Evolutionary conservation across 2,113 vertebrate genomes (phyloP).

Genomic region (Jacana jacana): DNA sequence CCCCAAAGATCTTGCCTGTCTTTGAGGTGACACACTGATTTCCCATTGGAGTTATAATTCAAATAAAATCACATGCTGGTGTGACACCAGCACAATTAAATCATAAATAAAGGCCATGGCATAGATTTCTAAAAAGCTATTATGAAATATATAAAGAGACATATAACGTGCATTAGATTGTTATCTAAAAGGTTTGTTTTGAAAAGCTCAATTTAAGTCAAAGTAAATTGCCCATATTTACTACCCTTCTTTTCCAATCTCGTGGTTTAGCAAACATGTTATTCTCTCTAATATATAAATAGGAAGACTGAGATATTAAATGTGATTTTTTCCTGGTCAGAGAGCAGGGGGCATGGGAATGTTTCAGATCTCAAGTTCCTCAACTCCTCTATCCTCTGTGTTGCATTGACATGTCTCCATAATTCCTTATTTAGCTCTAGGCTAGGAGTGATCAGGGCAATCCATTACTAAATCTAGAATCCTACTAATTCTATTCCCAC

Average conservation of each 20-base stretch:
- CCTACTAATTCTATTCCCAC: neutral
- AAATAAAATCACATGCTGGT: neutral
- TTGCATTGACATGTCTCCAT: neutral
- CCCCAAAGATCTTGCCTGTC: neutral
- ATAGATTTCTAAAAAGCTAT: slow-evolving; percentile 10
- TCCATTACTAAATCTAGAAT: neutral
- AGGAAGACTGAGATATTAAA: neutral
- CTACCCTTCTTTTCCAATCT: neutral
- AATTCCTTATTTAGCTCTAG: neutral
- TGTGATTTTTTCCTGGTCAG: neutral
- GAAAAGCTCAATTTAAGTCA: neutral
- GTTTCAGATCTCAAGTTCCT: neutral
- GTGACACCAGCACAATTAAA: slow-evolving; percentile 46
- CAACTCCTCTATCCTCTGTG: neutral
- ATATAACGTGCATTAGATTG: neutral
- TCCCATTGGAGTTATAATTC: neutral
- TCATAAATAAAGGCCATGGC: slow-evolving; percentile 20
- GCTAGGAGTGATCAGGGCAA: neutral
- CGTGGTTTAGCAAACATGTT: neutral
- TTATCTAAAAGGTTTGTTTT: neutral
- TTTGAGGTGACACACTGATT: neutral
- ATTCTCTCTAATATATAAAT: neutral
- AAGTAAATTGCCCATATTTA: neutral
- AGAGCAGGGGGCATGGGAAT: neutral
- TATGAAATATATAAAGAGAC: neutral